These are phyloP conservation scores for Tolmerus cingulatus DNA, from an alignment of 2,888 invertebrate genomes.

Conservation along the genomic window DNA sequence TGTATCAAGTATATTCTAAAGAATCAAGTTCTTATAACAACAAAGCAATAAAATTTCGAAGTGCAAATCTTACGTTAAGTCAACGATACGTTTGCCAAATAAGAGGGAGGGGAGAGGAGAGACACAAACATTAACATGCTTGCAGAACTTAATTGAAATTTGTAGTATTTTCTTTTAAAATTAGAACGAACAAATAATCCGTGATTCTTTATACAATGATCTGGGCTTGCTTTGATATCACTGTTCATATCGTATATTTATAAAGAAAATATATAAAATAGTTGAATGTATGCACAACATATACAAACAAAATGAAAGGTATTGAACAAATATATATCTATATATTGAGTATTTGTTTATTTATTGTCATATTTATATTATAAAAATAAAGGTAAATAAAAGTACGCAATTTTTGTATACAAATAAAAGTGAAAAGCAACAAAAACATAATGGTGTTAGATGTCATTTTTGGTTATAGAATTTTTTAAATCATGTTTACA, in stretches of 20 bases:
- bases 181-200: background rate
- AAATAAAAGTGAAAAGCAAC: conserved; percentile 13
- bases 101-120: background rate
- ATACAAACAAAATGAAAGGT: conserved; percentile 42
- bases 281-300: conserved; percentile 46
- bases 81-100: background rate
- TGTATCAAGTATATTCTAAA: background rate
- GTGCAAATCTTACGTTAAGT: background rate
- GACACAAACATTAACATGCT: conserved; percentile 31
- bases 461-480: conserved; percentile 4
- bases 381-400: conserved; percentile 20
- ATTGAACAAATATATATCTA: conserved; percentile 48
- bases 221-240: conserved; percentile 62
- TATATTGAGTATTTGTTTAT: conserved; percentile 36
- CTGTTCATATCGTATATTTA: conserved; percentile 65
- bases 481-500: conserved; percentile 30
- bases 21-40: background rate
- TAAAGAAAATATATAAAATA: conserved; percentile 51
- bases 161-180: background rate
- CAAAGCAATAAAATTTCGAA: background rate
- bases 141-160: background rate
- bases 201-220: conserved; percentile 48
- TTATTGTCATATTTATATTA: conserved; percentile 42
- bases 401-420: conserved; percentile 39
- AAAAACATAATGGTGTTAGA: conserved; percentile 17